Evolutionary conservation across 2,113 vertebrate species (phyloP).

Genomic region (Lampris megalopsis): DNA sequence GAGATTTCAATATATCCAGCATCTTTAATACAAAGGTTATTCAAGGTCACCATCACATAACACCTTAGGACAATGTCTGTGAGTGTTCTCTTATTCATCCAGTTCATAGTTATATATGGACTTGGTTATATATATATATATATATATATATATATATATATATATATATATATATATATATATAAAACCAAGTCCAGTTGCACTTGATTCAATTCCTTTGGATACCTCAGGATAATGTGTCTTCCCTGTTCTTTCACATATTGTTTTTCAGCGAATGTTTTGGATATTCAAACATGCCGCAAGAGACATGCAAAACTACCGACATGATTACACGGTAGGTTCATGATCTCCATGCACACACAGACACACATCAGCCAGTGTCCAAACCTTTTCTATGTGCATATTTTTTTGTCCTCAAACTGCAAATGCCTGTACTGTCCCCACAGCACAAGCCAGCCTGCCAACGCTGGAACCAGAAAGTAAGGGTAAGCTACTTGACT

Average conservation of each 20-base stretch:
- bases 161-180: too few relatives aligned
- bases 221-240: not conserved
- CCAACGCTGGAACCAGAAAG: not conserved
- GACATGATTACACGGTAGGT: constrained; percentile 86
- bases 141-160: too few relatives aligned
- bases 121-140: too few relatives aligned
- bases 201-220: too few relatives aligned
- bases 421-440: not conserved
- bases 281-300: constrained; percentile 83
- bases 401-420: not conserved
- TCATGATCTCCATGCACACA: not conserved
- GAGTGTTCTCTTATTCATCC: too few relatives aligned
- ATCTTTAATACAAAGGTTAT: too few relatives aligned
- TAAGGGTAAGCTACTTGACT: not conserved
- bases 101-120: too few relatives aligned
- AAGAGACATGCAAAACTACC: constrained; percentile 88
- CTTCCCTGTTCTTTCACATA: not conserved
- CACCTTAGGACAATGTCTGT: too few relatives aligned
- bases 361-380: not conserved
- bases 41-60: too few relatives aligned
- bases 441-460: not conserved
- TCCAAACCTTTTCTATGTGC: not conserved
- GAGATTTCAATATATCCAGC: too few relatives aligned
- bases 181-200: too few relatives aligned
- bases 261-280: constrained; percentile 40